Percentiles rank a stretch among this genome's conserved stretches.
Conservation (phyloP, 2,113 vertebrate species). For the Steatornis caripensis region DNA sequence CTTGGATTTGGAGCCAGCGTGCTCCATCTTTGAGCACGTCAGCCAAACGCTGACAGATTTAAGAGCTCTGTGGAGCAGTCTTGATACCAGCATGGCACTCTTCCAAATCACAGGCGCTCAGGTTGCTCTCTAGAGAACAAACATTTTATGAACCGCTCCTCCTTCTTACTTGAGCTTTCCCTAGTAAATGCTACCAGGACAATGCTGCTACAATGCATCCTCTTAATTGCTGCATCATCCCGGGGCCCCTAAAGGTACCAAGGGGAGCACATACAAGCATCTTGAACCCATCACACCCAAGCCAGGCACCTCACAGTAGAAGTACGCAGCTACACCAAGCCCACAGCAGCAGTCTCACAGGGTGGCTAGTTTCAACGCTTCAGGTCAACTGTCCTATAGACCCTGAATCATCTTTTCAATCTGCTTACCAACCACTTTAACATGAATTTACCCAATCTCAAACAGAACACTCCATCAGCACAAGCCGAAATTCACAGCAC, state of each 20-base stretch:
- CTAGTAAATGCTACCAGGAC: background rate
- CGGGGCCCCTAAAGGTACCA: accelerated
- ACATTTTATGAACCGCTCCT: background rate
- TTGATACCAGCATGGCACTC: background rate
- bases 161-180: background rate
- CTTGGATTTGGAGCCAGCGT: accelerated
- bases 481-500: background rate
- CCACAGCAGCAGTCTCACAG: background rate
- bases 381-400: background rate
- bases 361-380: background rate
- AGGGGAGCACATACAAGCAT: accelerated
- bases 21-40: background rate
- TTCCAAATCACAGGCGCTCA: background rate
- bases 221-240: background rate
- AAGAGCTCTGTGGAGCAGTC: background rate
- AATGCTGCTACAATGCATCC: background rate
- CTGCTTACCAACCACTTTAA: background rate
- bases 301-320: background rate
- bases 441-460: accelerated
- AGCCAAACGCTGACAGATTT: background rate
- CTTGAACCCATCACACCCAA: background rate
- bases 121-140: background rate
- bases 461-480: background rate
- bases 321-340: background rate
- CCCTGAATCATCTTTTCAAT: background rate